Conservation (phyloP, 2,113 vertebrate species). For the Psettodes erumei region DNA sequence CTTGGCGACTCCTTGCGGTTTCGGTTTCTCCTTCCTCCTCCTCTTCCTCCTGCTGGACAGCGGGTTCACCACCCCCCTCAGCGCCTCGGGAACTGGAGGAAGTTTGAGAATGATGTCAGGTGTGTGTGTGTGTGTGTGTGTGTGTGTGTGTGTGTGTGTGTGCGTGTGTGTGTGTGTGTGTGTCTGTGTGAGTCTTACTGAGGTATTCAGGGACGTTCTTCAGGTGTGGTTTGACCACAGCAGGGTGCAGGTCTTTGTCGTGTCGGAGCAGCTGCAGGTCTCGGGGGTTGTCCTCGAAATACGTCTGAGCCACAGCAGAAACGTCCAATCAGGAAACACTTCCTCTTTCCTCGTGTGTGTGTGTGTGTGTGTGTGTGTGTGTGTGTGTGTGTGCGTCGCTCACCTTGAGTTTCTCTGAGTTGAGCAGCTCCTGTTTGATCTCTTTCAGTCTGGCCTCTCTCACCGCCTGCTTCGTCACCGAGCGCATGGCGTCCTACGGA, state of each 20-base stretch:
- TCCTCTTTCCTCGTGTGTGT: too few relatives aligned
- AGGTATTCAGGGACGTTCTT: slow-evolving; percentile 92
- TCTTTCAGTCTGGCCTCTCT: slow-evolving; percentile 92
- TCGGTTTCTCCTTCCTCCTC: slow-evolving; percentile 41
- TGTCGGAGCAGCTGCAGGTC: slow-evolving; percentile 92
- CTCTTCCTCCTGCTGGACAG: slow-evolving; percentile 59
- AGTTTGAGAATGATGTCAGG: too few relatives aligned
- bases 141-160: background rate
- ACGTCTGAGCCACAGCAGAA: slow-evolving; percentile 68
- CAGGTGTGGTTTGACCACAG: slow-evolving; percentile 90
- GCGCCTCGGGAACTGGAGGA: slow-evolving; percentile 82
- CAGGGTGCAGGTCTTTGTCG: slow-evolving; percentile 91
- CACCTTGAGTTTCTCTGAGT: slow-evolving; percentile 94
- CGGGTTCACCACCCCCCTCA: slow-evolving; percentile 75
- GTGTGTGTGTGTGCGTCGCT: slow-evolving; percentile 9
- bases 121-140: background rate
- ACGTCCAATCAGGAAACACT: background rate
- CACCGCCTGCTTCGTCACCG: slow-evolving; percentile 93
- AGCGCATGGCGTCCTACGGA: slow-evolving; percentile 92
- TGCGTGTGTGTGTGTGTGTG: background rate
- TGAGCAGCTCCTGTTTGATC: slow-evolving; percentile 94
- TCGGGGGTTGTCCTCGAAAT: slow-evolving; percentile 93
- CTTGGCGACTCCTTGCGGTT: slow-evolving; percentile 53
- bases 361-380: too few relatives aligned
- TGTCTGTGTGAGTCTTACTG: slow-evolving; percentile 72